These are phyloP conservation scores for Zeugodacus cucurbitae DNA, from an alignment of 1,140 invertebrate species.

Conservation along the genomic window DNA sequence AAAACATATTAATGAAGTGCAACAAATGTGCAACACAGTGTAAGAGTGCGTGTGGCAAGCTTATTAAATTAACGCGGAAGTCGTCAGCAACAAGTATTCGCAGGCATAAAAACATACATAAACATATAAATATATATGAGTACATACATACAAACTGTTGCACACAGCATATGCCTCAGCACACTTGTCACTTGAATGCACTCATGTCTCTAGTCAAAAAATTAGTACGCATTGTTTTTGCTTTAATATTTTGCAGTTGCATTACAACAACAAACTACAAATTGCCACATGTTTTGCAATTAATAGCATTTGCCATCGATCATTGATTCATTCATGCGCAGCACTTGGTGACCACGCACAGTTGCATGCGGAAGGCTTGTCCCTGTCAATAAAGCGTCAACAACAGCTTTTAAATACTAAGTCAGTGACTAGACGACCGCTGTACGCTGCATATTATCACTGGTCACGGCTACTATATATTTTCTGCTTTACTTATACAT, in stretches of 20 bases:
- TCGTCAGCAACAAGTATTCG: neutral
- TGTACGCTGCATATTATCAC: neutral
- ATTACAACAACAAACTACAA: neutral
- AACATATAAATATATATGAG: too few relatives aligned
- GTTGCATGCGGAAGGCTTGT: neutral
- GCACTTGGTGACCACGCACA: neutral
- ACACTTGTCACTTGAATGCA: too few relatives aligned
- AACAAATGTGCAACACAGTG: neutral
- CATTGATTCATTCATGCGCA: conserved; percentile 9
- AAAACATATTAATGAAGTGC: neutral
- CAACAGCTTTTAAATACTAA: neutral
- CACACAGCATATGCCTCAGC: too few relatives aligned
- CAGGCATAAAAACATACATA: too few relatives aligned
- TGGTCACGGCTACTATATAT: neutral
- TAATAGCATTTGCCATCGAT: neutral
- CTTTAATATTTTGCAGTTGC: neutral
- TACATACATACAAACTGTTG: too few relatives aligned
- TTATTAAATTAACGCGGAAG: conserved; percentile 36
- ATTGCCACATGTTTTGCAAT: neutral
- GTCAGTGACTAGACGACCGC: neutral
- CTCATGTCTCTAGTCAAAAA: too few relatives aligned
- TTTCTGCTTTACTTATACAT: neutral
- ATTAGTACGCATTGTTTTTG: neutral
- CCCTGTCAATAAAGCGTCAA: neutral
- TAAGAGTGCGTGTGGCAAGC: neutral